Base-by-base conservation (phyloP, 2,797 vertebrate genomes). In the Astyanax mexicanus region DNA sequence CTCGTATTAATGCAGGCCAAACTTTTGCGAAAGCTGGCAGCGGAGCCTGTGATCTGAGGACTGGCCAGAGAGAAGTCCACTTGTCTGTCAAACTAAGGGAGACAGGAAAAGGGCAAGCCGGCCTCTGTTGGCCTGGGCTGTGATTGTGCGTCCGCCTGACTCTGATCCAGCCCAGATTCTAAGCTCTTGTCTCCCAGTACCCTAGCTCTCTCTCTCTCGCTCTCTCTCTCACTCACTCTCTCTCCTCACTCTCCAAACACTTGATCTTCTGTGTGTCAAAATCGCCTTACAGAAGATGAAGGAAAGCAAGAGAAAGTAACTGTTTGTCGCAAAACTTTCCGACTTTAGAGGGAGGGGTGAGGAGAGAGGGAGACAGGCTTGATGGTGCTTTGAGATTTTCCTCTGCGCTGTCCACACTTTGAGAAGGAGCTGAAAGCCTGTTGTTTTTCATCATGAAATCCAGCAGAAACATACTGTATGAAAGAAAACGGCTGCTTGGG, bases 231-330 rank as follows among this genome's bases (percentile, higher is more conserved):
- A 55, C 55, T 62, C 40, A 23, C 35, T 70, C 45, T 51, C 68
- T 88, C 84, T 57, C 45, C 51, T 54, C 19, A 52, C 29, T 66
- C 69, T 57, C 60, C 51, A 87, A 89, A 90, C 85, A 87, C 88
- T 91, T 93, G 90, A 92, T 94, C 90, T 92, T 92, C 89, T 89
- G 89, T 85, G 88, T 90, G 91, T 92, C 89, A 88, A 93, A 92
- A 91, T 92, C 90, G 86, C 90, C 92, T 94, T 92, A 91, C 81
- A 83, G 87, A 86, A 91, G 91, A 91, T 92, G 88, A 90, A 90
- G 86, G 84, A 90, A 91, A 21, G 91, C 86, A 86, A 87, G 89
- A 86, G 82, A 83, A 88, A 89, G 86, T 80, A 88, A 80, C 87
- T 90, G 85, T 89, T 89, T 90, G 86, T 92, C 87, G 86, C 87